These are phyloP conservation scores for Macquaria ambigua DNA, from an alignment of 2,113 vertebrate genomes.

Conservation along the genomic window DNA sequence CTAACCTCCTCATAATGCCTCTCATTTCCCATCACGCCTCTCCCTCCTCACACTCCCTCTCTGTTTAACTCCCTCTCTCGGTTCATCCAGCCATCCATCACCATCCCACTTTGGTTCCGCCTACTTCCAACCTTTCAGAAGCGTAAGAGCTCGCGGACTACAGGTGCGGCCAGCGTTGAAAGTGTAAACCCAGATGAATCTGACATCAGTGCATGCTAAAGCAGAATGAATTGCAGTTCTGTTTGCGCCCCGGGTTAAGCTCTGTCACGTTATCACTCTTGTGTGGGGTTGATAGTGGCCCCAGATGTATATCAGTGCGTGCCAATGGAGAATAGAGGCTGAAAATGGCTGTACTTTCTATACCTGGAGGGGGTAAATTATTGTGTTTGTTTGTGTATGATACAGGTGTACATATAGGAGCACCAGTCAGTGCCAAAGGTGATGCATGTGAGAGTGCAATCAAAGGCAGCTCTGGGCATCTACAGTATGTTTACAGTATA, in stretches of 20 bases:
- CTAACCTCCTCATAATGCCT: slow-evolving; percentile 43
- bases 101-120: slow-evolving; percentile 16
- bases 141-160: background rate
- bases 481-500: slow-evolving; percentile 27
- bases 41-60: slow-evolving; percentile 24
- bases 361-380: background rate
- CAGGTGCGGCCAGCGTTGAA: background rate
- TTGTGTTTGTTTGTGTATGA: background rate
- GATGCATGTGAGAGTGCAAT: background rate
- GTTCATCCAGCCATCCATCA: slow-evolving; percentile 42
- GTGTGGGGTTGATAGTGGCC: background rate
- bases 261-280: slow-evolving; percentile 4
- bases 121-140: background rate
- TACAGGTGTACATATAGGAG: background rate
- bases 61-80: slow-evolving; percentile 2
- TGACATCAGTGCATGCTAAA: background rate
- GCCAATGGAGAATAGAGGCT: background rate
- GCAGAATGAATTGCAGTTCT: background rate
- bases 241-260: slow-evolving; percentile 11
- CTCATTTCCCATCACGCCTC: slow-evolving; percentile 21
- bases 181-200: slow-evolving; percentile 23
- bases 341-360: background rate
- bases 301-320: background rate
- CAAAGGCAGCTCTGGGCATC: slow-evolving; percentile 4
- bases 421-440: background rate